These are phyloP conservation scores for Drosophila melanogaster DNA, from an alignment of 1,140 invertebrate species.

Conservation along the genomic window Release_6_plus_ISO1_MT NT_037436.4:15022001-15022500, in stretches of 20 bases:
- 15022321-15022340: slow-evolving; percentile 41
- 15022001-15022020: slow-evolving; percentile 15
- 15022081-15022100: slow-evolving; percentile 81
- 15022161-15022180: slow-evolving; percentile 45
- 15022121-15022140: slow-evolving; percentile 64
- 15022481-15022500: slow-evolving; percentile 5
- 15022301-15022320: slow-evolving; percentile 4
- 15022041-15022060: slow-evolving; percentile 50
- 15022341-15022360: slow-evolving; percentile 78
- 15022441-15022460: slow-evolving; percentile 31
- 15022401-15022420: slow-evolving; percentile 20
- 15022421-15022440: neutral
- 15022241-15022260: slow-evolving; percentile 30
- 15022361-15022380: slow-evolving; percentile 71
- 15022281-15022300: slow-evolving; percentile 59
- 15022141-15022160: slow-evolving; percentile 45
- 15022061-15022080: slow-evolving; percentile 73
- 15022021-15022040: slow-evolving; percentile 7
- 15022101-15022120: slow-evolving; percentile 74
- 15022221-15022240: slow-evolving; percentile 44
- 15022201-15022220: slow-evolving; percentile 17
- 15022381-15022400: slow-evolving; percentile 77
- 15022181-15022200: slow-evolving; percentile 50
- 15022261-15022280: slow-evolving; percentile 70
- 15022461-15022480: slow-evolving; percentile 6